These are phyloP conservation scores for Athene cunicularia DNA, from an alignment of 2,113 vertebrate genomes.

Conservation along the genomic window DNA sequence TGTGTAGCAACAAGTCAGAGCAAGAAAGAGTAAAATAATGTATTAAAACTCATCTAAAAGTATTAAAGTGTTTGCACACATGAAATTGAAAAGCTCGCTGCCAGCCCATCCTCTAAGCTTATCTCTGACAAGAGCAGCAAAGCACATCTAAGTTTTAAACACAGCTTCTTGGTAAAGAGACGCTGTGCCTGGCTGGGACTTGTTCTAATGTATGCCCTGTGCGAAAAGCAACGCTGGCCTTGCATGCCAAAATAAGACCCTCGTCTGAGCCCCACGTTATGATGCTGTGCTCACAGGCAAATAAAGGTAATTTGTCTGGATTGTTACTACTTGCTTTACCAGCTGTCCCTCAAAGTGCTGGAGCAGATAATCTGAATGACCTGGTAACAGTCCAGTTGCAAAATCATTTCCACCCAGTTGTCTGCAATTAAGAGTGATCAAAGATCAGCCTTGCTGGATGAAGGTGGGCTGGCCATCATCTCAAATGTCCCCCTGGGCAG, in stretches of 20 bases:
- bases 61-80: background rate
- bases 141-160: background rate
- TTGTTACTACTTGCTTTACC: constrained; percentile 10
- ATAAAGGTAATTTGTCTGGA: background rate
- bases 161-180: background rate
- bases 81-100: background rate
- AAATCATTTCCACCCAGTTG: background rate
- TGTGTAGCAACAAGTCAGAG: background rate
- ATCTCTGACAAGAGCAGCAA: background rate
- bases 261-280: background rate
- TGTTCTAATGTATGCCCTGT: background rate
- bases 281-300: background rate
- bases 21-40: background rate
- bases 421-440: background rate
- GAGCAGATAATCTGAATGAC: background rate
- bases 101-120: background rate
- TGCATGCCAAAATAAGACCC: background rate
- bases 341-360: background rate
- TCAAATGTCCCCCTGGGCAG: accelerated
- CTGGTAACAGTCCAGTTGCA: background rate
- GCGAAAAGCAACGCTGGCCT: background rate
- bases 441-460: background rate
- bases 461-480: background rate
- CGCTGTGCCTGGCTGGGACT: background rate
- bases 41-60: background rate